A percentile compares a stretch with the other conserved stretches of the same genome.
These are phyloP conservation scores for Urocyon cinereoargenteus DNA, from an alignment of 2,797 vertebrate species.

Conservation along the genomic window DNA sequence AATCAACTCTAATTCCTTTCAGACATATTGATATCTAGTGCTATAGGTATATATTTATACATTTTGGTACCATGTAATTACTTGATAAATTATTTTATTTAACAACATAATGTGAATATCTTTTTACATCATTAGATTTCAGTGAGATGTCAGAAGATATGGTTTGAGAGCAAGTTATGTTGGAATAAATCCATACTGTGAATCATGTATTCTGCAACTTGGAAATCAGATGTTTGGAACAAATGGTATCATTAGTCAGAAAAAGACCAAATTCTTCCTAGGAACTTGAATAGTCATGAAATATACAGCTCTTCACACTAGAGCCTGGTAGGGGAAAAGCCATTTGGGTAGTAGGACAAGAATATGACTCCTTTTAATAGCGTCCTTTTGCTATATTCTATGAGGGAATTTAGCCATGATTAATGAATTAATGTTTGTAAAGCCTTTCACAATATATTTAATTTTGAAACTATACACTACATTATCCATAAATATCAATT, in stretches of 20 bases:
- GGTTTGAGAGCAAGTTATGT: slow-evolving; percentile 56
- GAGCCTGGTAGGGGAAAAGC: neutral
- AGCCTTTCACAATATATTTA: slow-evolving; percentile 19
- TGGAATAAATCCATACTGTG: slow-evolving; percentile 62
- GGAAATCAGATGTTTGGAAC: slow-evolving; percentile 69
- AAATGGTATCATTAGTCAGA: slow-evolving; percentile 63
- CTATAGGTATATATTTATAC: neutral
- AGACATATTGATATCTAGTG: neutral
- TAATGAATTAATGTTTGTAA: slow-evolving; percentile 57
- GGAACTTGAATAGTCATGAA: slow-evolving; percentile 39
- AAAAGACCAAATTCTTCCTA: slow-evolving; percentile 62
- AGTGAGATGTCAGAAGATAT: slow-evolving; percentile 54
- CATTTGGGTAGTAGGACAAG: slow-evolving; percentile 28
- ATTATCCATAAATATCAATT: slow-evolving; percentile 46
- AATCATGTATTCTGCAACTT: slow-evolving; percentile 68
- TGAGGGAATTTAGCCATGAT: slow-evolving; percentile 43
- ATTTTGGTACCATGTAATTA: neutral
- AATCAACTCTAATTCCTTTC: slow-evolving; percentile 53
- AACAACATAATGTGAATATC: slow-evolving; percentile 10
- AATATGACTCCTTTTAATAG: slow-evolving; percentile 10
- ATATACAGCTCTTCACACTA: neutral
- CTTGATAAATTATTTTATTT: slow-evolving; percentile 66
- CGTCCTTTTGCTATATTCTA: slow-evolving; percentile 47
- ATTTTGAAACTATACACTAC: slow-evolving; percentile 16
- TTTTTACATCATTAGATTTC: slow-evolving; percentile 64